Conservation (phyloP, 2,113 vertebrate species). For the Hypanus sabinus region DNA sequence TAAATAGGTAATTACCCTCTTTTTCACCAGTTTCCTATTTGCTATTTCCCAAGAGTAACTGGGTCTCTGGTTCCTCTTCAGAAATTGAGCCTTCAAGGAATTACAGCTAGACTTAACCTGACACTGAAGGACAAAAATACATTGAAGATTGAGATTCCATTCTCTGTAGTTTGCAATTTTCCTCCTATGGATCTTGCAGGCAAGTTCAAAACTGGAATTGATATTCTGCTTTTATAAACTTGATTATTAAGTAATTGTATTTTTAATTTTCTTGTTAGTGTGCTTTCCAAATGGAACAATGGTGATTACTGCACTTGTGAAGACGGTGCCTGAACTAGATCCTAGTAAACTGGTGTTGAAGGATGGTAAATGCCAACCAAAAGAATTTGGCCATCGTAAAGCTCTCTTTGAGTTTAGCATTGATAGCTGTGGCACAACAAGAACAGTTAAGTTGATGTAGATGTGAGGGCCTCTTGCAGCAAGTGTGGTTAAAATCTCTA, state of each 20-base stretch:
- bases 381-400: conserved; percentile 43
- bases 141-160: conserved; percentile 41
- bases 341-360: conserved; percentile 43
- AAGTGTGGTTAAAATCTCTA: neutral
- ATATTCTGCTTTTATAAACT: too few species aligned
- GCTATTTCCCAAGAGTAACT: neutral
- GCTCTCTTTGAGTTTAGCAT: conserved; percentile 47
- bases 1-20: neutral
- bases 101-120: conserved; percentile 45
- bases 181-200: conserved; percentile 48
- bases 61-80: conserved; percentile 9
- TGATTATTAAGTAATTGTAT: neutral
- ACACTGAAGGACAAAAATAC: conserved; percentile 46
- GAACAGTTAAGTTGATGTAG: conserved; percentile 42
- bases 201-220: conserved; percentile 20
- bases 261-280: conserved; percentile 41
- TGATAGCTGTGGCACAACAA: conserved; percentile 46
- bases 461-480: neutral
- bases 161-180: conserved; percentile 48
- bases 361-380: conserved; percentile 45
- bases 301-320: conserved; percentile 42
- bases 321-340: conserved; percentile 42
- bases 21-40: neutral
- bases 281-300: conserved; percentile 49
- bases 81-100: conserved; percentile 43